phyloP scores from a whole-genome alignment of 2,888 invertebrate species.

The Aphrophora alni region DNA sequence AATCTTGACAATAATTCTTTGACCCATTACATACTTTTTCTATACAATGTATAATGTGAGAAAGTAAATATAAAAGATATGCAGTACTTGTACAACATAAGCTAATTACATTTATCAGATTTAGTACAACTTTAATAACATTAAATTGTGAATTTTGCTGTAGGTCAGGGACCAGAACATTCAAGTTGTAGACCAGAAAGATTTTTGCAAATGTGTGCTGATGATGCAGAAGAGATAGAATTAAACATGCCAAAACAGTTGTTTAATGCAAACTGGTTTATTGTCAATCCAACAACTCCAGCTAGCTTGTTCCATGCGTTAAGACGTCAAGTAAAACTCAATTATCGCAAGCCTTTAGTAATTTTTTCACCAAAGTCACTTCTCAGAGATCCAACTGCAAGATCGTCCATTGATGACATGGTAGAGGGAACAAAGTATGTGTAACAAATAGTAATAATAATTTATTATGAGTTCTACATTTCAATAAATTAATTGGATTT shows the following conservation, averaged over 20 bases:
- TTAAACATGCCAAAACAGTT: slow-evolving; percentile 62
- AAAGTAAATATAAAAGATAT: no score
- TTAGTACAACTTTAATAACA: no score
- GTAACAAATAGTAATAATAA: no score
- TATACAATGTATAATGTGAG: no score
- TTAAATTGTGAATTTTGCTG: background rate
- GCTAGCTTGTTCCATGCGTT: slow-evolving; percentile 81
- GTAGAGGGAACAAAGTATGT: slow-evolving; percentile 62
- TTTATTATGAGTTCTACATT: background rate
- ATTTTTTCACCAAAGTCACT: slow-evolving; percentile 80
- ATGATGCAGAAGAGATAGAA: slow-evolving; percentile 64
- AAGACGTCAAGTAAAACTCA: slow-evolving; percentile 75
- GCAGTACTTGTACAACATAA: no score
- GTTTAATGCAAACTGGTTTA: slow-evolving; percentile 57
- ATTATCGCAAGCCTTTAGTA: slow-evolving; percentile 81
- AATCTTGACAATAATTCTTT: no score
- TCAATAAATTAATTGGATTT: background rate
- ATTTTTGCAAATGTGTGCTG: slow-evolving; percentile 70
- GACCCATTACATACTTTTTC: no score
- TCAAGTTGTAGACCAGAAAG: slow-evolving; percentile 73
- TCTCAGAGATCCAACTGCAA: slow-evolving; percentile 75
- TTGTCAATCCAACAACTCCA: slow-evolving; percentile 74
- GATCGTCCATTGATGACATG: slow-evolving; percentile 74
- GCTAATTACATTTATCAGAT: no score
- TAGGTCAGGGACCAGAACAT: slow-evolving; percentile 74